Conservation (phyloP, 2,113 vertebrate species). For the Delphinus delphis region DNA sequence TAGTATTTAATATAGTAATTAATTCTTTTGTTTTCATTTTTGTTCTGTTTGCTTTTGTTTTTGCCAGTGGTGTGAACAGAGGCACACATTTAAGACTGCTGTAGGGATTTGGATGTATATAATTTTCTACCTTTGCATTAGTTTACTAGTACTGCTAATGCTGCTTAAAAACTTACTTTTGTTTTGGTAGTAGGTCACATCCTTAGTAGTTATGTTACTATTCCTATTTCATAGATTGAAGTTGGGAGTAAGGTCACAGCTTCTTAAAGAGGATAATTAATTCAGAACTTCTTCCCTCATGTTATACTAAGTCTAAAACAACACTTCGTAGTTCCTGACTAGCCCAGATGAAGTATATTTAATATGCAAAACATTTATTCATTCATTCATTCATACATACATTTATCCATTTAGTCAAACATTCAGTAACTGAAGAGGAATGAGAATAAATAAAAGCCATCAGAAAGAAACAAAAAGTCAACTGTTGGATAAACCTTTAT, state of each 20-base stretch:
- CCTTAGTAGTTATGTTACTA: background rate
- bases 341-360: background rate
- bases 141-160: background rate
- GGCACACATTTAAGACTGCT: background rate
- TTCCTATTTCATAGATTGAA: background rate
- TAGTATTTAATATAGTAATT: background rate
- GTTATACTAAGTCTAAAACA: background rate
- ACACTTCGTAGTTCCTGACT: background rate
- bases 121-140: background rate
- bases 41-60: background rate
- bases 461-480: background rate
- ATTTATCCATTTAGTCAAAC: background rate
- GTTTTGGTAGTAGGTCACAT: background rate
- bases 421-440: background rate
- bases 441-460: background rate
- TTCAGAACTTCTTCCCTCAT: background rate
- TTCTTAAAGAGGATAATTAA: slow-evolving; percentile 21
- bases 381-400: background rate
- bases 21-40: slow-evolving; percentile 3
- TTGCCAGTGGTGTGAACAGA: background rate
- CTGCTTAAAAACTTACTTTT: background rate
- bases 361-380: background rate
- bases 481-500: background rate
- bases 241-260: background rate
- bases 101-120: background rate